Base-by-base conservation (phyloP, 2,888 invertebrate genomes). In the Mesoligia furuncula region DNA sequence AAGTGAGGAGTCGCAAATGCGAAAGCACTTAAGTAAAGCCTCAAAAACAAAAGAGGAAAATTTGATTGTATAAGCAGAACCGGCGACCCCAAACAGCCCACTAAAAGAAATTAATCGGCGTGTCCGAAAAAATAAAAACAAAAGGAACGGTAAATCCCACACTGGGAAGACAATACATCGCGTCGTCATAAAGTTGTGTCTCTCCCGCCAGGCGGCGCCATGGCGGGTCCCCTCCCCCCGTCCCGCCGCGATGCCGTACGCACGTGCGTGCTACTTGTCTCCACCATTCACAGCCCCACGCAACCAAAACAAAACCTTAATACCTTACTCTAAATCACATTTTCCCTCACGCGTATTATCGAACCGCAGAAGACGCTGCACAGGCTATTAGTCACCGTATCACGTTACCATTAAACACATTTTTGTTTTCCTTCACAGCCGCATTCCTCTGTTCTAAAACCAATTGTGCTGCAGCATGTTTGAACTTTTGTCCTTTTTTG, bases 151-250 rank as follows among this genome's bases (percentile, higher is more conserved):
- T 95, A 94, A 94, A 95, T 95, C 95, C 95, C 95, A 95, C 94
- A 95, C 94, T 93, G 93, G 89, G 93, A 94, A 95, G 95, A 95
- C 95, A 95, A 94, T 95, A 95, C 94, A 95, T 94, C 91, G 94
- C 93, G 92, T 94, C 93, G 94, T 94, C 95, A 95, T 96, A 95
- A 95, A 95, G 94, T 93, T 93, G 94, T 94, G 93, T 92, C 95
- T 93, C 95, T 95, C 95, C 95, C 95, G 94, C 95, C 92, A 93
- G 93, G 95, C 94, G 96, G 95, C 96, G 96, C 96, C 96, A 95
- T 90, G 83, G 87, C 87, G 85, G 85, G 85, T 88, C 90, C 86
- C 88, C 88, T 77, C 89, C 48, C 20, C 36, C 13, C 78, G 54
- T 79, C 79, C 89, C 77, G 84, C 85, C 85, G 86, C 90, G 83